Evolutionary conservation across 2,888 invertebrate species (phyloP).

Genomic region (Campoletis raptor): DNA sequence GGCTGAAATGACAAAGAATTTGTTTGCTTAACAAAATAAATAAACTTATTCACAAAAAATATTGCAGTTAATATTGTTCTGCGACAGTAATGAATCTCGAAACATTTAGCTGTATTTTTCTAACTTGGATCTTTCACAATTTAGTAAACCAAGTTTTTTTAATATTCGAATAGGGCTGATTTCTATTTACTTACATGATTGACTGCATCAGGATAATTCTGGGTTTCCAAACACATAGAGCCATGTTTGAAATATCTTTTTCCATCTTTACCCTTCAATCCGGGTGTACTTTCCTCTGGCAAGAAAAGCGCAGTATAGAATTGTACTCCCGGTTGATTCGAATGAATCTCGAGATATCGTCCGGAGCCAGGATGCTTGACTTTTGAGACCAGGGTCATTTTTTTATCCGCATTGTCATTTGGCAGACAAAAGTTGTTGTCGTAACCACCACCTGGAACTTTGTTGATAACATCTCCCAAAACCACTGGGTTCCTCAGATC

Average conservation of each 20-base stretch:
- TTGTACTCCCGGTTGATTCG: slow-evolving; percentile 96
- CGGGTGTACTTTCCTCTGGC: slow-evolving; percentile 86
- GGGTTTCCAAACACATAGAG: slow-evolving; percentile 95
- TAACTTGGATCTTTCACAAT: slow-evolving; percentile 59
- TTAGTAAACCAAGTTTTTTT: slow-evolving; percentile 22
- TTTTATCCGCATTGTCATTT: slow-evolving; percentile 72
- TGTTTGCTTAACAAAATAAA: background rate
- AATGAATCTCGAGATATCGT: slow-evolving; percentile 91
- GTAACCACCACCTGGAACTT: slow-evolving; percentile 90
- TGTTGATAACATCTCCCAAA: slow-evolving; percentile 89
- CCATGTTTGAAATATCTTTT: slow-evolving; percentile 91
- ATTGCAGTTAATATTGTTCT: background rate
- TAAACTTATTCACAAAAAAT: background rate
- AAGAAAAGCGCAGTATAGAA: slow-evolving; percentile 94
- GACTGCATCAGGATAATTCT: slow-evolving; percentile 96
- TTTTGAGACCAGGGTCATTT: slow-evolving; percentile 88
- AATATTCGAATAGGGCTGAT: background rate
- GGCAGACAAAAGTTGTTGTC: slow-evolving; percentile 93
- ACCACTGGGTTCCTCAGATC: slow-evolving; percentile 90
- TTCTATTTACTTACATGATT: slow-evolving; percentile 89
- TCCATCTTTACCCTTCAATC: slow-evolving; percentile 90
- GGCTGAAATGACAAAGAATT: slow-evolving; percentile 85
- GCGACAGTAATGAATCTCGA: background rate
- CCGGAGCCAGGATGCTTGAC: slow-evolving; percentile 90
- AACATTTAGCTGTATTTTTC: background rate